Conservation (phyloP, 2,888 invertebrate species). For the Lepetodrilus schrolli region DNA sequence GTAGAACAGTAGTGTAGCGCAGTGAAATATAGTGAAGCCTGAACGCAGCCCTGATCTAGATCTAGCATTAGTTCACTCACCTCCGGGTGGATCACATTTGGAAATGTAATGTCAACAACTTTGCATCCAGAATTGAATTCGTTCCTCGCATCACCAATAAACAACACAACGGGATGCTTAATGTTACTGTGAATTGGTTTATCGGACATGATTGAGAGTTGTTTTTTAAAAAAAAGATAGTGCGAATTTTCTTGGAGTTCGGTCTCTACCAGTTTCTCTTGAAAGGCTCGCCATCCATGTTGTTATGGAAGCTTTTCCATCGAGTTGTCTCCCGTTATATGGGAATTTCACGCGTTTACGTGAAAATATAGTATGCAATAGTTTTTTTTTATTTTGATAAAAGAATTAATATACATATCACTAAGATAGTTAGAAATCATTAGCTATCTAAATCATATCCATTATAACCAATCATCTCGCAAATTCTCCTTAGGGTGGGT, state of each 20-base stretch:
- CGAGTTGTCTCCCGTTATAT: constrained; percentile 15
- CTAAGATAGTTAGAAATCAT: too few relatives aligned
- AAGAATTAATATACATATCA: too few relatives aligned
- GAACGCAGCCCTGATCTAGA: too few relatives aligned
- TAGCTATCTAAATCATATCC: too few relatives aligned
- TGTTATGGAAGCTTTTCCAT: constrained; percentile 20
- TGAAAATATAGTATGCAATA: too few relatives aligned
- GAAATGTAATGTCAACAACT: constrained; percentile 69
- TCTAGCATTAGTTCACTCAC: constrained; percentile 53
- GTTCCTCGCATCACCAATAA: constrained; percentile 57
- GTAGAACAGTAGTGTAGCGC: background rate
- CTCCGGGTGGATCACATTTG: constrained; percentile 70
- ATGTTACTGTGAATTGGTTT: constrained; percentile 63
- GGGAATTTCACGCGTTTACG: background rate
- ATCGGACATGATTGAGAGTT: constrained; percentile 53
- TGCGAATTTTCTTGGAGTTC: too few relatives aligned
- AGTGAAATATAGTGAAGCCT: background rate
- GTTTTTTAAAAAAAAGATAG: too few relatives aligned
- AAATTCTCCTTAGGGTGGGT: constrained; percentile 6
- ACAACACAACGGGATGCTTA: constrained; percentile 62
- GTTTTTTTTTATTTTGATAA: too few relatives aligned
- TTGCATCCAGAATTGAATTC: constrained; percentile 69
- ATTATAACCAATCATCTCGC: background rate
- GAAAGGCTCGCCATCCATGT: background rate
- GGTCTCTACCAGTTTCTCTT: too few relatives aligned